These are phyloP conservation scores for Ormyrus thymus DNA, from an alignment of 2,888 invertebrate genomes.

Conservation along the genomic window DNA sequence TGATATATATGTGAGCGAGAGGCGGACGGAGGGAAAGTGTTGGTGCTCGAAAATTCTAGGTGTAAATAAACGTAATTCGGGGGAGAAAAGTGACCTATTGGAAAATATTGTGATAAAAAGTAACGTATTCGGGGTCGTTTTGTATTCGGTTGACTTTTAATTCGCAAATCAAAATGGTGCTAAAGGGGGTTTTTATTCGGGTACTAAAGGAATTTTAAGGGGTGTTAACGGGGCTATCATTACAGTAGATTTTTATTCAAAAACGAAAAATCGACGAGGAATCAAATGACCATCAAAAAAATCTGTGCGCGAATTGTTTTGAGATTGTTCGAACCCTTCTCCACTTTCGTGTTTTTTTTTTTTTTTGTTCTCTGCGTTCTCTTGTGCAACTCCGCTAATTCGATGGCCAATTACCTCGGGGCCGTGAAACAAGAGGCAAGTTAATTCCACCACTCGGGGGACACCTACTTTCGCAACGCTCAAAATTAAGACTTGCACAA, in stretches of 20 bases:
- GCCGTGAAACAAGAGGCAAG: conserved; percentile 55
- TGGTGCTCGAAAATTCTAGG: conserved; percentile 44
- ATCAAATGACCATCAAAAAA: not conserved
- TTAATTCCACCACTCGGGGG: conserved; percentile 19
- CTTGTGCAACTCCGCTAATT: conserved; percentile 16
- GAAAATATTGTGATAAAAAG: conserved; percentile 43
- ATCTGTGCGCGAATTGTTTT: conserved; percentile 22
- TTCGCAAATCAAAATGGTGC: conserved; percentile 18
- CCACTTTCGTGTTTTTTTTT: not conserved
- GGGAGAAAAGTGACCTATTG: conserved; percentile 36
- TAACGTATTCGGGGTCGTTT: not conserved
- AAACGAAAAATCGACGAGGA: conserved; percentile 1
- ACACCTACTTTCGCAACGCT: conserved; percentile 11
- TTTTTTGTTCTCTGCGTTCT: not conserved
- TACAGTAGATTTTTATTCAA: conserved; percentile 4
- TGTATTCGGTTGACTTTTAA: not conserved
- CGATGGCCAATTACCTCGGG: conserved; percentile 50
- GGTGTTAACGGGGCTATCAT: conserved; percentile 10
- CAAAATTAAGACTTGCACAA: conserved; percentile 23
- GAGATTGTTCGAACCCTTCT: not conserved
- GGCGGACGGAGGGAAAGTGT: conserved; percentile 38
- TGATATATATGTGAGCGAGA: not conserved
- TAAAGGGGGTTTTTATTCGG: conserved; percentile 7
- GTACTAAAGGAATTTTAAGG: conserved; percentile 12
- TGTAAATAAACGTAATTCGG: conserved; percentile 20